Conservation (phyloP, 2,797 vertebrate genomes). For the Crypturellus tataupa region DNA sequence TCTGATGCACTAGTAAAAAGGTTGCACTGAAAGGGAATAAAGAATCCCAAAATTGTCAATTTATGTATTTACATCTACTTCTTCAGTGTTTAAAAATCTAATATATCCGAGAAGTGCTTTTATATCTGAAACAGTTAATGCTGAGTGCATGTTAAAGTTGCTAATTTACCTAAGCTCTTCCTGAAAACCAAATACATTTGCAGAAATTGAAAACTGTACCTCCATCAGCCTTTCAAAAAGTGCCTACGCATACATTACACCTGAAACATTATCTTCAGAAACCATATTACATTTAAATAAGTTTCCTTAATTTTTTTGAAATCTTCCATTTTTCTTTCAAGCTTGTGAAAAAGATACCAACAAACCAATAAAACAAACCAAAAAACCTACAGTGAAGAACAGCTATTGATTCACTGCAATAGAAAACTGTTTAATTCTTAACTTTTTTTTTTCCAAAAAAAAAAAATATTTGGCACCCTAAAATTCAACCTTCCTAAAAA, state of each 20-base stretch:
- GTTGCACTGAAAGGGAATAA: neutral
- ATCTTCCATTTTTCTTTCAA: neutral
- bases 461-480: neutral
- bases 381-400: neutral
- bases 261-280: neutral
- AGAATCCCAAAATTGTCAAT: slow-evolving; percentile 19
- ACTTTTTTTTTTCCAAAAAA: too few species aligned
- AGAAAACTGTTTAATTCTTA: neutral
- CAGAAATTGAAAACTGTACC: neutral
- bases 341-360: neutral
- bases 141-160: neutral
- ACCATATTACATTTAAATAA: neutral
- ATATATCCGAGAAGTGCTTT: neutral
- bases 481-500: neutral
- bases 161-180: neutral
- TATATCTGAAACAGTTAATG: neutral
- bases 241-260: neutral
- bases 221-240: neutral
- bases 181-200: neutral
- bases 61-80: slow-evolving; percentile 22
- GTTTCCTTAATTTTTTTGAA: neutral
- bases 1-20: neutral
- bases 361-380: neutral
- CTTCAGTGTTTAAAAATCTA: neutral
- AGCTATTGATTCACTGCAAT: rapidly evolving